Evolutionary conservation across 1,140 invertebrate genomes (phyloP).

Genomic region (Psix sp.): DNA sequence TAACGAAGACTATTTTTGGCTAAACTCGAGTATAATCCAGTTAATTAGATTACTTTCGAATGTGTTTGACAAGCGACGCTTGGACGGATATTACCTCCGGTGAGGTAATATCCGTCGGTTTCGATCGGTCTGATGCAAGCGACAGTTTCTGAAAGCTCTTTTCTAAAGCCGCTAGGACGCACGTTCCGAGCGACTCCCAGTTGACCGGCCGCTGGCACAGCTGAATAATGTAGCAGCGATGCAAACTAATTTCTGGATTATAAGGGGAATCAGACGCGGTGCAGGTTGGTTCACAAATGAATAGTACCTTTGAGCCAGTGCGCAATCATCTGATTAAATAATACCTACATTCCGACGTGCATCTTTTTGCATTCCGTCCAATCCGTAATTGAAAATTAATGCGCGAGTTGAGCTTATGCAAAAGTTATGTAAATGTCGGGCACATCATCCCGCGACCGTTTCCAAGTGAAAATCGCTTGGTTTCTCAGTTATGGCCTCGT

Average conservation of each 20-base stretch:
- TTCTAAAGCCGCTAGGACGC: no score
- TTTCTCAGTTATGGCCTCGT: no score
- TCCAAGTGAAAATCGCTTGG: no score
- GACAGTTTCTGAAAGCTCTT: slow-evolving; percentile 41
- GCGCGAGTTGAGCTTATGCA: background rate
- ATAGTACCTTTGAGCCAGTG: slow-evolving; percentile 10
- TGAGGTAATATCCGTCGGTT: slow-evolving; percentile 27
- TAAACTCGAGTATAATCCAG: slow-evolving; percentile 16
- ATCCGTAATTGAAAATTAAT: slow-evolving; percentile 10
- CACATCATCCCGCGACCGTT: no score
- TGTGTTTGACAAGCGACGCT: slow-evolving; percentile 28
- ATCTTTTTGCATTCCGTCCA: slow-evolving; percentile 7
- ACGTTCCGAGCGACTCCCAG: no score
- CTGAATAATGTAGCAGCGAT: no score
- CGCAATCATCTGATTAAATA: slow-evolving; percentile 13
- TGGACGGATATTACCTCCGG: no score
- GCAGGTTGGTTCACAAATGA: slow-evolving; percentile 26
- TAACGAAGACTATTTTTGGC: slow-evolving; percentile 13
- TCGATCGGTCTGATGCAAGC: slow-evolving; percentile 20
- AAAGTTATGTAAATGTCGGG: background rate
- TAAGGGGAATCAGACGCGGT: slow-evolving; percentile 23
- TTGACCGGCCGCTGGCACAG: no score
- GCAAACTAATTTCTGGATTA: slow-evolving; percentile 26
- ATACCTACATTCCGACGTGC: background rate
- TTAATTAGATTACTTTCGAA: slow-evolving; percentile 45